These are phyloP conservation scores for Microcebus tavaratra DNA, from an alignment of 2,113 vertebrate species.

Conservation along the genomic window DNA sequence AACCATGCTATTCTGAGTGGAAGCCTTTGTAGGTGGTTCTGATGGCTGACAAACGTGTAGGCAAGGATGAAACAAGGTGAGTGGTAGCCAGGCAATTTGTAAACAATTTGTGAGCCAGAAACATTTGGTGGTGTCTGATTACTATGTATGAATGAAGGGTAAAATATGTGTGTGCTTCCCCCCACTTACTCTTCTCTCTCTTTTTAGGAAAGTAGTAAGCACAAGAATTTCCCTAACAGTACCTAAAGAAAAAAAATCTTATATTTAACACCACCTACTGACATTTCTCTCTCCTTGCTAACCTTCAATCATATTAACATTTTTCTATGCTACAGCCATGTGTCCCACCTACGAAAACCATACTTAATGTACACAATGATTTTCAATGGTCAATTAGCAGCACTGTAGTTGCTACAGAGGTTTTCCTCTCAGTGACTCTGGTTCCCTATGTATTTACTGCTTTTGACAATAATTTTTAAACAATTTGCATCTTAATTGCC, in stretches of 20 bases:
- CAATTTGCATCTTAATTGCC: neutral
- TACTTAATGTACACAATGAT: neutral
- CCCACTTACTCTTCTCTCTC: neutral
- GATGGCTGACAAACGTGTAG: slow-evolving; percentile 65
- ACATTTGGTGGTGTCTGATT: slow-evolving; percentile 14
- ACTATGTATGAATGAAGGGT: neutral
- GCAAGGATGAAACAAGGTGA: slow-evolving; percentile 72
- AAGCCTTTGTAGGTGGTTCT: slow-evolving; percentile 65
- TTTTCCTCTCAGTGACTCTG: neutral
- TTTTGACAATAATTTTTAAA: neutral
- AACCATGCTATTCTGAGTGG: slow-evolving; percentile 43
- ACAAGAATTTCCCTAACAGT: neutral
- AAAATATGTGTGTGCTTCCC: neutral
- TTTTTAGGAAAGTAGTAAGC: slow-evolving; percentile 35
- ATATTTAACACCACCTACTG: slow-evolving; percentile 60
- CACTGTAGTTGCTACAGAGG: neutral
- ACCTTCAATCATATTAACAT: slow-evolving; percentile 65
- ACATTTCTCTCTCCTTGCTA: slow-evolving; percentile 26
- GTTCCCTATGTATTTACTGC: neutral
- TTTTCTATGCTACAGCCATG: slow-evolving; percentile 47
- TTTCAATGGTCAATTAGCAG: neutral
- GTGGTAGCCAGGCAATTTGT: slow-evolving; percentile 41
- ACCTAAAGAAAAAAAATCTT: slow-evolving; percentile 55
- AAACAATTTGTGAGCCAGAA: slow-evolving; percentile 53
- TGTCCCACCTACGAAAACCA: neutral